Evolutionary conservation across 2,888 invertebrate species (phyloP).

Genomic region (Rhagonycha lutea): DNA sequence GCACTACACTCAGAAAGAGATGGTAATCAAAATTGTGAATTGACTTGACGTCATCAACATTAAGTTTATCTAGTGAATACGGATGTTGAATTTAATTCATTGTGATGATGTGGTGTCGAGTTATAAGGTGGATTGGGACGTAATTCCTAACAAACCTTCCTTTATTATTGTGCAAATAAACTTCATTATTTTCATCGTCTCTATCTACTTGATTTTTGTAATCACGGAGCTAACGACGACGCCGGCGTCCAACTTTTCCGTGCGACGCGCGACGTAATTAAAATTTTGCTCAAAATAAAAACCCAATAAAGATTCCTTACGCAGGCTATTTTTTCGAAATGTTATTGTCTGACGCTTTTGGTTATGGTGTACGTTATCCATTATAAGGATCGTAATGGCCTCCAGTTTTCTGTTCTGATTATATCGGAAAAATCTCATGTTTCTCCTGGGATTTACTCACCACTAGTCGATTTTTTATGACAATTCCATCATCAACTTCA

Average conservation of each 20-base stretch:
- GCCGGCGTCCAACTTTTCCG: not conserved
- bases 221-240: not conserved
- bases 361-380: not conserved
- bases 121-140: constrained; percentile 17
- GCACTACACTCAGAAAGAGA: constrained; percentile 5
- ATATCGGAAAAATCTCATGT: not conserved
- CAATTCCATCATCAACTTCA: not conserved
- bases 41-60: constrained; percentile 23
- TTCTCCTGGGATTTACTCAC: not conserved
- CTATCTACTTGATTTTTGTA: not conserved
- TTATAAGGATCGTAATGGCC: not conserved
- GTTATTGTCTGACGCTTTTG: not conserved
- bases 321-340: not conserved
- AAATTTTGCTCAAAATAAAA: not conserved
- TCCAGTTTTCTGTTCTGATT: not conserved
- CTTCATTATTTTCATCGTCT: not conserved
- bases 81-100: constrained; percentile 27
- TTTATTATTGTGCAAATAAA: not conserved
- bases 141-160: constrained; percentile 7
- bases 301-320: not conserved
- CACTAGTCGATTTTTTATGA: not conserved
- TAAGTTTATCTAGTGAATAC: constrained; percentile 14
- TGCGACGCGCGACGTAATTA: not conserved
- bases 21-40: constrained; percentile 16
- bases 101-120: constrained; percentile 15